Percentiles rank a stretch among this genome's conserved stretches.
Conservation (phyloP, 1,140 invertebrate species). For the Papilio dardanus region DNA sequence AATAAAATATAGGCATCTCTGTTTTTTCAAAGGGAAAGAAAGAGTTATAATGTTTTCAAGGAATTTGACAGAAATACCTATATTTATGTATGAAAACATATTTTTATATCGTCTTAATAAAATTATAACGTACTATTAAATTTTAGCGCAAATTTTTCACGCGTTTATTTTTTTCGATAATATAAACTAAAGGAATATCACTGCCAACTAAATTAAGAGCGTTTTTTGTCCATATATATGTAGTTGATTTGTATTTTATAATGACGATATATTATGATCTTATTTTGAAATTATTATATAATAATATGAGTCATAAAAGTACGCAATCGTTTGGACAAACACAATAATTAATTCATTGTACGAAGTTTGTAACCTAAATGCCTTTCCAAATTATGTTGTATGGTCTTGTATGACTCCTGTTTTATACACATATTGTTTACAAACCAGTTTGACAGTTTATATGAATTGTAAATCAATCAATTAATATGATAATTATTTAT, state of each 20-base stretch:
- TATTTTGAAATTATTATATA: constrained; percentile 13
- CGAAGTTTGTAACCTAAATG: constrained; percentile 15
- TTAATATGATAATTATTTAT: not conserved
- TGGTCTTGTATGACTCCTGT: constrained; percentile 1
- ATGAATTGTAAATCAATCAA: not conserved
- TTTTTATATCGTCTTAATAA: too few relatives aligned
- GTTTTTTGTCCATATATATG: not conserved
- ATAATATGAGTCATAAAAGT: not conserved
- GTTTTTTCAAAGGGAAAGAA: too few relatives aligned
- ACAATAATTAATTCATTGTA: constrained; percentile 25
- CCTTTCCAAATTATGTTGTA: not conserved
- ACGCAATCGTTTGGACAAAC: constrained; percentile 1
- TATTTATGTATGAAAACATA: too few relatives aligned
- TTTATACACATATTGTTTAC: not conserved
- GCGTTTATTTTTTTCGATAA: not conserved
- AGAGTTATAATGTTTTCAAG: too few relatives aligned
- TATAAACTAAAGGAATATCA: not conserved
- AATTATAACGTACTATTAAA: too few relatives aligned
- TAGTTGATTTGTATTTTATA: not conserved
- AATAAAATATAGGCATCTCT: too few relatives aligned
- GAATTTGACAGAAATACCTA: too few relatives aligned
- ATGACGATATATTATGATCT: not conserved
- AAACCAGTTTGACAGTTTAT: not conserved
- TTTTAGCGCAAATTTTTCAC: not conserved
- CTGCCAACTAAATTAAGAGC: not conserved